Conservation (phyloP, 1,140 invertebrate species). For the Philotrypesis tridentata region DNA sequence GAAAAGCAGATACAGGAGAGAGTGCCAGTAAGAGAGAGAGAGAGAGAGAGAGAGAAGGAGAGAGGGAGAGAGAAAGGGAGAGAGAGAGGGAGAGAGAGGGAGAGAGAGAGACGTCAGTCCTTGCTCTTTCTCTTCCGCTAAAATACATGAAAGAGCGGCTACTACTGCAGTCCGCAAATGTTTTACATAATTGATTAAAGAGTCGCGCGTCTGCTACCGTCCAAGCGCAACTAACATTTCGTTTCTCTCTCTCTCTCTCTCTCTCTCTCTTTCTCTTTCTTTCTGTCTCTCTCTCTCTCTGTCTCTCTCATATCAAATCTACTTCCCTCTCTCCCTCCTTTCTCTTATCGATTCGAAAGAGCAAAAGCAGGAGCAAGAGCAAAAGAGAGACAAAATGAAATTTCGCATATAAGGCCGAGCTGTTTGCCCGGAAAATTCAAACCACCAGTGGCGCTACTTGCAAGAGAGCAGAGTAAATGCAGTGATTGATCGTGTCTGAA, state of each 20-base stretch:
- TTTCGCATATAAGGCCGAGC: background rate
- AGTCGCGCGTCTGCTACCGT: conserved; percentile 11
- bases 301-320: too few relatives aligned
- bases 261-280: conserved; percentile 13
- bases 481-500: conserved; percentile 37
- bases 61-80: too few relatives aligned
- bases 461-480: conserved; percentile 31
- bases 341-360: conserved; percentile 1
- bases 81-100: too few relatives aligned
- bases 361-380: too few relatives aligned
- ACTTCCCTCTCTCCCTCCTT: background rate
- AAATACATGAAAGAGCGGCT: background rate
- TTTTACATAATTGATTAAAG: conserved; percentile 74
- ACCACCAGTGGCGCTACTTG: background rate
- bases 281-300: too few relatives aligned
- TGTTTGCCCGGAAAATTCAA: conserved; percentile 34
- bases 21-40: too few relatives aligned
- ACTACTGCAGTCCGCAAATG: conserved; percentile 56
- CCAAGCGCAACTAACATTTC: background rate
- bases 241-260: too few relatives aligned
- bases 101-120: background rate
- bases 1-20: background rate
- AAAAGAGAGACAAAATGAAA: background rate
- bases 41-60: background rate
- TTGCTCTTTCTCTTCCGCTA: background rate